Conservation (phyloP, 2,888 invertebrate genomes). For the Sinodicranocentrus sp. region DNA sequence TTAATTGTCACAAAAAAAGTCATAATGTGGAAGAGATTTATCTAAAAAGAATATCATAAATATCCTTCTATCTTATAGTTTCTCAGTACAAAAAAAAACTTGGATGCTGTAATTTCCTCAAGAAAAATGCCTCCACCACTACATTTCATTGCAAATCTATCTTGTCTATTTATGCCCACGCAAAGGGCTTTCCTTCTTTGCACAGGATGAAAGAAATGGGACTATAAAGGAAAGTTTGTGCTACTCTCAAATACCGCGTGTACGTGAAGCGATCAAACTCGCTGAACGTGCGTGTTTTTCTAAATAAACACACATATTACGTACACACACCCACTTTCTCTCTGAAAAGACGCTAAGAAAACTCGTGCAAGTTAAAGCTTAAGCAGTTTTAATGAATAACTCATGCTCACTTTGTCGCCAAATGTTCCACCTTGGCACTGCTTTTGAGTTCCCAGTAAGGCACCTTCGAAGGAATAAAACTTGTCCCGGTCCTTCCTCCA, state of each 20-base stretch:
- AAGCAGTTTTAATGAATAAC: constrained; percentile 76
- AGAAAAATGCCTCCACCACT: no score
- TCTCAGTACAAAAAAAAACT: no score
- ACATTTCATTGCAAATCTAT: no score
- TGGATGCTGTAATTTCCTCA: no score
- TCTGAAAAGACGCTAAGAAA: constrained; percentile 4
- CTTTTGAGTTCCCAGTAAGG: constrained; percentile 74
- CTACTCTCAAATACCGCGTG: not conserved
- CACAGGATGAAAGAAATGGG: constrained; percentile 23
- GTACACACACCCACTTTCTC: not conserved
- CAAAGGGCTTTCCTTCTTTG: not conserved
- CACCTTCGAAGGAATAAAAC: constrained; percentile 7
- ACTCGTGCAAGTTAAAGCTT: constrained; percentile 26
- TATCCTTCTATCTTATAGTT: no score
- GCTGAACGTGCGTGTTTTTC: constrained; percentile 58
- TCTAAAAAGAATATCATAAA: no score
- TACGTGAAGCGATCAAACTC: constrained; percentile 57
- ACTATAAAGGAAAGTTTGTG: constrained; percentile 37
- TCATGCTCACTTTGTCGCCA: constrained; percentile 77
- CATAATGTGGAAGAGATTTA: no score
- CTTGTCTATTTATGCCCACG: not conserved
- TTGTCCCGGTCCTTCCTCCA: constrained; percentile 29
- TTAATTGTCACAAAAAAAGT: no score
- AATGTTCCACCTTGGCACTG: constrained; percentile 72
- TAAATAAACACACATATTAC: constrained; percentile 14